phyloP scores from a whole-genome alignment of 2,113 vertebrate species.

The Psittacara wagleri region DNA sequence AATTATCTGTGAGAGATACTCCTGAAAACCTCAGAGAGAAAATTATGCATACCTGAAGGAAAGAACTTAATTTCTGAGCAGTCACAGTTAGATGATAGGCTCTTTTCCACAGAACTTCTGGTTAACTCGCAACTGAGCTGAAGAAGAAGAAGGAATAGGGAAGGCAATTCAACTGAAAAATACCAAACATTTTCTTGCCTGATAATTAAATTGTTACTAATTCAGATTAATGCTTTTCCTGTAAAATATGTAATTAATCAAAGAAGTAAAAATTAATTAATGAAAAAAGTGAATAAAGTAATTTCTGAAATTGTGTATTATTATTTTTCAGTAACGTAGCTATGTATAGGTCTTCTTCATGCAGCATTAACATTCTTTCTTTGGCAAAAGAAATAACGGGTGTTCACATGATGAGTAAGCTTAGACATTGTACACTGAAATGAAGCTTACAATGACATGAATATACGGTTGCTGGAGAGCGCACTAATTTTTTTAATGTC shows the following conservation, averaged over 20 bases:
- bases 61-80: background rate
- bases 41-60: background rate
- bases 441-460: background rate
- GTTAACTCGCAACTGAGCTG: background rate
- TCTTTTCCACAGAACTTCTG: background rate
- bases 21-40: background rate
- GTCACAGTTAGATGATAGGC: background rate
- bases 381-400: background rate
- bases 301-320: background rate
- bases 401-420: background rate
- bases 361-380: background rate
- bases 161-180: background rate
- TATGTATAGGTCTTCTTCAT: background rate
- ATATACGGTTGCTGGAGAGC: background rate
- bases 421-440: background rate
- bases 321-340: background rate
- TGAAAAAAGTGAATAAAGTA: background rate
- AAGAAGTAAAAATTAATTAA: background rate
- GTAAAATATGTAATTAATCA: background rate
- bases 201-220: background rate
- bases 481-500: background rate
- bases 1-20: background rate
- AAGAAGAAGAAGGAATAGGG: background rate
- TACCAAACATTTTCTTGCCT: fast-evolving
- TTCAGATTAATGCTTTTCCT: background rate